Base-by-base conservation (phyloP, 2,888 invertebrate genomes). In the Caradrina kadenii region DNA sequence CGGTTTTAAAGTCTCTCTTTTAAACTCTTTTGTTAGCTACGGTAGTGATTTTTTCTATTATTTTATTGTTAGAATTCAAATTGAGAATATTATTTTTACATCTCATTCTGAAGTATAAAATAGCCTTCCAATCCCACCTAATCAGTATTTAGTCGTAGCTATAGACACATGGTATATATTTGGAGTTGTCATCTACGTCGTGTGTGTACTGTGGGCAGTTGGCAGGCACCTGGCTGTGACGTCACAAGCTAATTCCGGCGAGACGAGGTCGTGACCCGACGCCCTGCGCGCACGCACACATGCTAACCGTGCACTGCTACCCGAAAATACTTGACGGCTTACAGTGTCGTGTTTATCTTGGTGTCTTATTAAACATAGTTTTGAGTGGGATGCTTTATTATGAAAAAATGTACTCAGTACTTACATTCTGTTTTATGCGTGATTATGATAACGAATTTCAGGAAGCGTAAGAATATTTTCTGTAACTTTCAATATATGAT, bases 211-310 rank as follows among this genome's bases (percentile, higher is more conserved):
- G 80, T 80, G 80, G 79, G 86, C 89, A 90, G 87, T 90, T 90
- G 90, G 91, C 89, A 86, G 86, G 88, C 91, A 90, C 90, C 91
- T 92, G 92, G 87, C 78, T 78, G 80, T 88, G 85, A 85, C 90
- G 92, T 90, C 89, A 88, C 82, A 81, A 78, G 90, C 93, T 95
- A 94, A 94, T 91, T 94, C 90, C 78, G 93, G 87, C 89, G 87
- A 81, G 86, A 85, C 92, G 94, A 94, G 95, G 94, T 94, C 94
- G 88, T 94, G 95, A 94, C 94, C 94, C 90, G 91, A 83, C 91
- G 92, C 90, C 91, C 92, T 89, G 90, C 88, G 89, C 88, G 76
- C 86, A 86, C 88, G 83, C 86, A 83, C 78, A 64, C 80, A 79
- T 71, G 62, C 49, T 45, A 22, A 63, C 26, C 61, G 65, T 65